A percentile compares a stretch with the other conserved stretches of the same genome.
Conservation (phyloP, 2,888 invertebrate species). For the Synergus laeviventris region DNA sequence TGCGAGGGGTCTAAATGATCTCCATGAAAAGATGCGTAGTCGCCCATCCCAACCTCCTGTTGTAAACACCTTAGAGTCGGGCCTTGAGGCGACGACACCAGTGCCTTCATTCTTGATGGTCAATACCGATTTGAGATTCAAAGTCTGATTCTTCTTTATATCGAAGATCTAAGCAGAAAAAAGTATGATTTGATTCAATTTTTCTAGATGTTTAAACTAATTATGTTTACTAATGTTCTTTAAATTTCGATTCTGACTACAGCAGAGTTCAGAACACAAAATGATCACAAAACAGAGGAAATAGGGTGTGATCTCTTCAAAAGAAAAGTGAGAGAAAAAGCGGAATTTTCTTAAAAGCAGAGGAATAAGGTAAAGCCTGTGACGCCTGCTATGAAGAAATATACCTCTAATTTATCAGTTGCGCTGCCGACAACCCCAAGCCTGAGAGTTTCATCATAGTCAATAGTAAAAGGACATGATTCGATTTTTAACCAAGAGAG, state of each 20-base stretch:
- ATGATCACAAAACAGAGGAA: no score
- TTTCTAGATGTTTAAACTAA: no score
- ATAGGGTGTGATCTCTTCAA: no score
- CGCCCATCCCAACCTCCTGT: conserved; percentile 88
- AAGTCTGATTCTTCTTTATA: conserved; percentile 63
- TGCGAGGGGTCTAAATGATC: conserved; percentile 83
- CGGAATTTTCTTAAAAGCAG: no score
- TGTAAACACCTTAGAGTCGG: conserved; percentile 85
- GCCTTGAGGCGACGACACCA: conserved; percentile 82
- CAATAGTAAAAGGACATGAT: conserved; percentile 84
- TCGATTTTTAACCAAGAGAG: conserved; percentile 79
- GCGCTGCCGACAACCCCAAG: conserved; percentile 84
- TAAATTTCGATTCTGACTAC: no score
- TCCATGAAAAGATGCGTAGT: conserved; percentile 87
- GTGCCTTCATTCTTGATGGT: conserved; percentile 86
- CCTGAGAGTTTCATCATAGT: conserved; percentile 82
- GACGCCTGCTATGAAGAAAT: conserved; percentile 56
- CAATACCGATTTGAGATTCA: conserved; percentile 77
- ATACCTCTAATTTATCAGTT: conserved; percentile 81
- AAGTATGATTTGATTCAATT: not conserved
- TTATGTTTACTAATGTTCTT: no score
- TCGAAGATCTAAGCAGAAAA: conserved; percentile 64
- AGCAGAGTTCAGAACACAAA: no score
- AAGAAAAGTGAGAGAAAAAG: no score
- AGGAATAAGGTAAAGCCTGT: no score